A percentile compares a stretch with the other conserved stretches of the same genome.
These are phyloP conservation scores for Atethmia centrago DNA, from an alignment of 2,888 invertebrate species.

Conservation along the genomic window DNA sequence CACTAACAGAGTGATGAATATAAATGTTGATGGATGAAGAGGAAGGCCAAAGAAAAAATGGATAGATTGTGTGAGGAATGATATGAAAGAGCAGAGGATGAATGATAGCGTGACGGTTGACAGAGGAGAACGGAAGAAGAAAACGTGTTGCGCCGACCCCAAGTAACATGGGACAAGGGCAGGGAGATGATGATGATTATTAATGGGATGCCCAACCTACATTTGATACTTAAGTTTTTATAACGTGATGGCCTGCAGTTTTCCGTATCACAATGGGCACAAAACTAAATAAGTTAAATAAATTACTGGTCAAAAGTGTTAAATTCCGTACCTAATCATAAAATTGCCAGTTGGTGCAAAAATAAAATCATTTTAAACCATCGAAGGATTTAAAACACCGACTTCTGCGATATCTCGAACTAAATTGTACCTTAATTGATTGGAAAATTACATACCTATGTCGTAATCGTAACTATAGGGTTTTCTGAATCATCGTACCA, in stretches of 20 bases:
- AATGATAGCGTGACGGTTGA: too few species aligned
- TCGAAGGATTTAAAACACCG: conserved; percentile 1
- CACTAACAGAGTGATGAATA: too few species aligned
- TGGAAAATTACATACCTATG: conserved; percentile 2
- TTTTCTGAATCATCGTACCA: conserved; percentile 2
- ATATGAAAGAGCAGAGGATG: too few species aligned
- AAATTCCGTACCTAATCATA: neutral
- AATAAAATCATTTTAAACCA: conserved; percentile 11
- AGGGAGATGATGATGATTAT: neutral
- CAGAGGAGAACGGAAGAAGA: too few species aligned
- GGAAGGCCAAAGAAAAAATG: too few species aligned
- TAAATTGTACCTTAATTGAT: conserved; percentile 1
- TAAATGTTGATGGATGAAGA: too few species aligned
- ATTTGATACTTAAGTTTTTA: neutral
- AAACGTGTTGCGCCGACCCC: too few species aligned
- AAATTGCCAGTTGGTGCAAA: neutral
- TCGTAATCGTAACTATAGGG: neutral
- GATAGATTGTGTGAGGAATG: too few species aligned
- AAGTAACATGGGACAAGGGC: too few species aligned
- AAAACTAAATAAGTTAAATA: neutral
- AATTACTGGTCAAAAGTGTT: neutral
- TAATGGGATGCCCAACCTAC: neutral
- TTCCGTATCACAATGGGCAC: neutral
- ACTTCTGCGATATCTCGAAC: conserved; percentile 1
- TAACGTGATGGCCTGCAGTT: neutral